A percentile compares a stretch with the other conserved stretches of the same genome.
Evolutionary conservation across 2,888 invertebrate genomes (phyloP).

Genomic region (Nipponacmea schrenckii): DNA sequence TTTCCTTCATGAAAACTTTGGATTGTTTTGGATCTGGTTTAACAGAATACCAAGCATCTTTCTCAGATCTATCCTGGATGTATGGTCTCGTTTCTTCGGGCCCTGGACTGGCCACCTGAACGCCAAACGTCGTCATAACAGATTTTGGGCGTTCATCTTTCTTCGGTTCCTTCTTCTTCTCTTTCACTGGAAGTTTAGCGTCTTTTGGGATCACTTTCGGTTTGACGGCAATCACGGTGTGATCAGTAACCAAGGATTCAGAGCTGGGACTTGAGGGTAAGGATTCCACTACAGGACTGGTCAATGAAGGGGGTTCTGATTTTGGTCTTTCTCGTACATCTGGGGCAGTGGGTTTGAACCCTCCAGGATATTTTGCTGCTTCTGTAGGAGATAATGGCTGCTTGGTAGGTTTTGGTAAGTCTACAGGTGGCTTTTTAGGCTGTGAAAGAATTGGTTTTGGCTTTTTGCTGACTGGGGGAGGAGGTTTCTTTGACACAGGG

Average conservation of each 20-base stretch:
- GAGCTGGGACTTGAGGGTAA: neutral
- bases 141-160: conserved; percentile 8
- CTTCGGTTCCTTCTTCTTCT: conserved; percentile 14
- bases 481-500: neutral
- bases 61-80: conserved; percentile 11
- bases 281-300: too few species aligned
- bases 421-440: neutral
- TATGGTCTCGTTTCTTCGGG: neutral
- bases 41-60: conserved; percentile 22
- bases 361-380: neutral
- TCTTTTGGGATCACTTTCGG: conserved; percentile 20
- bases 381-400: neutral
- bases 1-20: conserved; percentile 11
- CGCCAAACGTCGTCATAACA: neutral
- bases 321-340: too few species aligned
- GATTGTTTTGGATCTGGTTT: conserved; percentile 16
- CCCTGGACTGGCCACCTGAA: too few species aligned
- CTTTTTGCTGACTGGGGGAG: conserved; percentile 13
- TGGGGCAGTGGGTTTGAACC: neutral
- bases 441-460: conserved; percentile 5
- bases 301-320: too few species aligned
- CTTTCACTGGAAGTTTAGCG: conserved; percentile 21
- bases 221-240: conserved; percentile 19
- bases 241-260: neutral
- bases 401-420: neutral